These are phyloP conservation scores for Oxygymnocypris stewartii DNA, from an alignment of 2,113 vertebrate species.

Conservation along the genomic window DNA sequence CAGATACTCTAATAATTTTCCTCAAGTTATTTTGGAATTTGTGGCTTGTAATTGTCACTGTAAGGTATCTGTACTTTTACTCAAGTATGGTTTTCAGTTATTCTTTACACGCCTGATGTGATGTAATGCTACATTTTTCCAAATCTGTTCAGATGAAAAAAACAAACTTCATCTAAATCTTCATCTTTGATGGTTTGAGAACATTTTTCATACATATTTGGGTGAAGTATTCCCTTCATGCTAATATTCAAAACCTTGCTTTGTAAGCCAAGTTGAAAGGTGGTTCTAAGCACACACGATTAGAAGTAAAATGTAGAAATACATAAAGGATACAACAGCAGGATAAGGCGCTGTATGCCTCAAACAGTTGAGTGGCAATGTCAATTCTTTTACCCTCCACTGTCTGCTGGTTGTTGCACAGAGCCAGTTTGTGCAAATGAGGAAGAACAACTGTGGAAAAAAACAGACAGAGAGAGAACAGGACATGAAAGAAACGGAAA, in stretches of 20 bases:
- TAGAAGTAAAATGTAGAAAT: background rate
- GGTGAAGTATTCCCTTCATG: background rate
- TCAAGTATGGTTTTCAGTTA: too few relatives aligned
- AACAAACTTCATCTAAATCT: background rate
- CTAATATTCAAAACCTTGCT: background rate
- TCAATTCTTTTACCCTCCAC: slow-evolving; percentile 92
- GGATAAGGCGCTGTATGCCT: slow-evolving; percentile 97
- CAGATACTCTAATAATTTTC: too few relatives aligned
- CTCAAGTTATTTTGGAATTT: too few relatives aligned
- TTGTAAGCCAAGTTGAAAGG: background rate
- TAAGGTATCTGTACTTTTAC: too few relatives aligned
- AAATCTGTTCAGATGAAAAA: too few relatives aligned
- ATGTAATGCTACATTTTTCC: too few relatives aligned
- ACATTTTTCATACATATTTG: background rate
- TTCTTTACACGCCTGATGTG: too few relatives aligned
- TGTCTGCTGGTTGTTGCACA: slow-evolving; percentile 92
- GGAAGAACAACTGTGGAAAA: slow-evolving; percentile 90
- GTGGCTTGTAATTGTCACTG: too few relatives aligned
- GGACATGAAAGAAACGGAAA: background rate
- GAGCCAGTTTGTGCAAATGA: slow-evolving; percentile 93
- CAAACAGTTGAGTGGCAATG: slow-evolving; percentile 93
- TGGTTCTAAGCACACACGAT: background rate
- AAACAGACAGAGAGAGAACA: slow-evolving; percentile 35
- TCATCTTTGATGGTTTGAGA: too few relatives aligned
- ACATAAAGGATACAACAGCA: slow-evolving; percentile 96